phyloP scores from a whole-genome alignment of 2,888 invertebrate genomes.

The Megamerina dolium region DNA sequence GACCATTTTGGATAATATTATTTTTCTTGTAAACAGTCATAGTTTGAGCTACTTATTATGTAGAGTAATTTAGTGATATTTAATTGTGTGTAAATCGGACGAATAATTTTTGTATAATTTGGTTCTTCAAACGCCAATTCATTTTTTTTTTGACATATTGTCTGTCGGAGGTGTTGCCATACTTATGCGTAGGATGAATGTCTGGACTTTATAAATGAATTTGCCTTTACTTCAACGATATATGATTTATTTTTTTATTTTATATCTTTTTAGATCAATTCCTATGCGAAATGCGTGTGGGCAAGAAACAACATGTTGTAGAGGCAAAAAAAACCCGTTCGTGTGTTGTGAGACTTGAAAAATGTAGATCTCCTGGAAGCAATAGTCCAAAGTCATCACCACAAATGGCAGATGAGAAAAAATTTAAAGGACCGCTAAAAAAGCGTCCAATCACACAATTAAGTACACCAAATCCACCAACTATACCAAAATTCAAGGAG shows the following conservation, averaged over 20 bases:
- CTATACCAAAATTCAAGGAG: constrained; percentile 5
- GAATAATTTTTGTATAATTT: no score
- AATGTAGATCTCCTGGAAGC: constrained; percentile 24
- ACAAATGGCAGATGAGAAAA: constrained; percentile 14
- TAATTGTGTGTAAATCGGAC: no score
- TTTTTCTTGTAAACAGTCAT: background rate
- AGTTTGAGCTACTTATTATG: background rate
- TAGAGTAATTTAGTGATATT: no score
- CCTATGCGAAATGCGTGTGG: constrained; percentile 40
- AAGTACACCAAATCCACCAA: background rate
- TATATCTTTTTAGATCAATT: background rate
- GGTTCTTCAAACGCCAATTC: no score
- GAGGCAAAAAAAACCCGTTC: constrained; percentile 38
- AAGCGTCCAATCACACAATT: constrained; percentile 15
- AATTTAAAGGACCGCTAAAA: constrained; percentile 21
- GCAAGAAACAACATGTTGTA: constrained; percentile 32
- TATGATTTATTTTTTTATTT: background rate
- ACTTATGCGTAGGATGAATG: no score
- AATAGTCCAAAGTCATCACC: constrained; percentile 2
- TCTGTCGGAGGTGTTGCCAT: no score
- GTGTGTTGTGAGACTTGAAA: constrained; percentile 44
- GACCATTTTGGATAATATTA: background rate
- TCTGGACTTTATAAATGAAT: no score
- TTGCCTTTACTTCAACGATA: no score
- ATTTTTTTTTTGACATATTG: no score